Conservation (phyloP, 2,113 vertebrate genomes). For the Rostratula benghalensis region DNA sequence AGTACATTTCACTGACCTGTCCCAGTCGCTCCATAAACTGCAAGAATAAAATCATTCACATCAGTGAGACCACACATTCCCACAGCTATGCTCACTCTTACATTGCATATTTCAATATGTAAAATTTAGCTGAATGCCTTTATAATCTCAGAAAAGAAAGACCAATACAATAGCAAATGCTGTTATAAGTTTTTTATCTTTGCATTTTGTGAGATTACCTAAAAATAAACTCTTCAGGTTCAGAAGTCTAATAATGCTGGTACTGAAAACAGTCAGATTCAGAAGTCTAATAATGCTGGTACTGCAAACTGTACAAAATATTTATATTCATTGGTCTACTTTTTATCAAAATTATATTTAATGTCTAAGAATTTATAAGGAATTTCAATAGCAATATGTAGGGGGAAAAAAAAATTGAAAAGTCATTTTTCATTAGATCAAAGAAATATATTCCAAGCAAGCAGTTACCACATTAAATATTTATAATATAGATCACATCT, state of each 20-base stretch:
- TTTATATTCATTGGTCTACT: not conserved
- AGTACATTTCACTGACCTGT: not conserved
- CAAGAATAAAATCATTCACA: not conserved
- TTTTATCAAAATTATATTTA: not conserved
- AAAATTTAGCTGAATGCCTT: not conserved
- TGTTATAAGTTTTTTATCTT: not conserved
- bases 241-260: not conserved
- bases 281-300: not conserved
- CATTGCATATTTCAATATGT: not conserved
- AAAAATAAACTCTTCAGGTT: not conserved
- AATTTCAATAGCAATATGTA: not conserved
- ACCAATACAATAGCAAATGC: not conserved
- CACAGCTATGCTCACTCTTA: not conserved
- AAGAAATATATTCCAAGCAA: not conserved
- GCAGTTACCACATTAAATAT: not conserved
- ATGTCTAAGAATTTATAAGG: not conserved
- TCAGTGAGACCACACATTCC: not conserved
- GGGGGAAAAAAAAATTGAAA: not conserved
- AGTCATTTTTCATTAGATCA: not conserved
- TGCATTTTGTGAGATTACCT: not conserved
- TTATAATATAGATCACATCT: not conserved
- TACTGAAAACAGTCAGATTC: not conserved
- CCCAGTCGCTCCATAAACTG: not conserved
- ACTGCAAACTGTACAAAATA: not conserved
- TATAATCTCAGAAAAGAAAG: not conserved